Base-by-base conservation (phyloP, 2,797 vertebrate genomes). In the Monodelphis domestica region DNA sequence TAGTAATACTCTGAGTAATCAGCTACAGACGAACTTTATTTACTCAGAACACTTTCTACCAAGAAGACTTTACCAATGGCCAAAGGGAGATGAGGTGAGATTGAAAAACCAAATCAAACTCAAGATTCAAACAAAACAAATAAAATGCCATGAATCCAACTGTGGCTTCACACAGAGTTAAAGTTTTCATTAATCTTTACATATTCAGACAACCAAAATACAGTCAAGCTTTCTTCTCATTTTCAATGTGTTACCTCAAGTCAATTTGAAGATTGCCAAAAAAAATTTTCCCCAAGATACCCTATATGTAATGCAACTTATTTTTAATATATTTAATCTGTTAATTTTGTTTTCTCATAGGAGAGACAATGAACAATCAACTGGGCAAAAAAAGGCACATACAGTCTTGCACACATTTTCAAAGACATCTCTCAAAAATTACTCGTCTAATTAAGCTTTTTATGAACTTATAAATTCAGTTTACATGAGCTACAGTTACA, bases 371-470 rank as follows among this genome's bases (percentile, higher is more conserved):
- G 15, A 84, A 26, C 55, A 90, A 88, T 78, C 0, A 24, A 14
- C 21, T 90, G 63, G 54, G 33, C 26, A 91, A 3, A 78, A 87
- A 53, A 54, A 63, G 94, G 26, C 38, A 78, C 63, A 78, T 5
- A 78, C 29, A 78, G 45, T 84, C 1, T 70, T 11, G 15, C 45
- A 91, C 78, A 63, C 50, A 84, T 90, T 93, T 92, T 91, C 53
- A 78, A 95, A 96, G 55, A 30, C 38, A 29, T 96, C 70, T 53
- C 17, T 26, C 51, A 92, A 96, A 98, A 95, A 88, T 94, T 94
- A 95, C 14, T 93, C 88, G 51, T 91, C 96, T 70, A 95, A 95
- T 94, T 87, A 94, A 90, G 57, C 94, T 96, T 53, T 93, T 98
- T 97, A 91, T 96, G 92, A 96, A 94, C 24, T 96, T 93, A 97